phyloP scores from a whole-genome alignment of 2,888 invertebrate genomes.

The Napeogenes inachia region DNA sequence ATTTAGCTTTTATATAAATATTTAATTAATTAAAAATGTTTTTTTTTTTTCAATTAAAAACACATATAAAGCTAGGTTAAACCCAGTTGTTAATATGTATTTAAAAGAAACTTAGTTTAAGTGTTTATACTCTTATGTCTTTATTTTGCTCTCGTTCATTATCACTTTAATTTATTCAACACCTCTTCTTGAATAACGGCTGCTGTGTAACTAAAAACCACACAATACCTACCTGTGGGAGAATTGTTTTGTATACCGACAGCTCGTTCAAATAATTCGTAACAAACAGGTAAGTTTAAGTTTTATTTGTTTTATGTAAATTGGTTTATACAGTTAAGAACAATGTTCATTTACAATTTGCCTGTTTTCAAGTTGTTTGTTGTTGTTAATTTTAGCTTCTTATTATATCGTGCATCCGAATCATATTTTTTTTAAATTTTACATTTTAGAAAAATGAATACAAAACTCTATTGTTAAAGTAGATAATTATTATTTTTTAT shows the following conservation, averaged over 20 bases:
- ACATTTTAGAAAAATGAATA: too few species aligned
- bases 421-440: too few species aligned
- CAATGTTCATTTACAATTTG: not conserved
- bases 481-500: too few species aligned
- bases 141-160: conserved; percentile 14
- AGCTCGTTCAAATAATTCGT: conserved; percentile 7
- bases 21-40: too few species aligned
- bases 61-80: too few species aligned
- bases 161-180: conserved; percentile 29
- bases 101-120: too few species aligned
- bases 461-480: too few species aligned
- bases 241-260: conserved; percentile 15
- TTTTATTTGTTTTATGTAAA: conserved; percentile 1
- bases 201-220: conserved; percentile 25
- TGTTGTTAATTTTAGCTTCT: not conserved
- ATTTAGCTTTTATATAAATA: too few species aligned
- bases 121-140: too few species aligned
- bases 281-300: not conserved
- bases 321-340: conserved; percentile 3
- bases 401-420: not conserved
- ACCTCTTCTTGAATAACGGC: conserved; percentile 17
- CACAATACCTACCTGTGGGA: conserved; percentile 17
- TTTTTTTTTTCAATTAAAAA: too few species aligned
- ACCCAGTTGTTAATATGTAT: too few species aligned
- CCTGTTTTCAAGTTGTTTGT: not conserved